Evolutionary conservation across 2,797 vertebrate genomes (phyloP).

Genomic region (Tapera naevia): DNA sequence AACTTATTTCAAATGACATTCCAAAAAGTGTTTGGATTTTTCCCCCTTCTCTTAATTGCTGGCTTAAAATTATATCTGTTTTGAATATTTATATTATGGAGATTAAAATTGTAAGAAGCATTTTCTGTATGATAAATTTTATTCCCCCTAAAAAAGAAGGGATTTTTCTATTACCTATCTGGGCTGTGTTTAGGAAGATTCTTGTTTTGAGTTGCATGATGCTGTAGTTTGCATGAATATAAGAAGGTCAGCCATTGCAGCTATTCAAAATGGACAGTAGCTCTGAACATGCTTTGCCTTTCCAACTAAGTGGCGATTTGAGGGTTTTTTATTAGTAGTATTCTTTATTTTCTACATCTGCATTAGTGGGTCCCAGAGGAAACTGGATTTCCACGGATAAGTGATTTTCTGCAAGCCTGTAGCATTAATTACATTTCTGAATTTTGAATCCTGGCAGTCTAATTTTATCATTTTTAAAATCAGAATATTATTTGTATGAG

Average conservation of each 20-base stretch:
- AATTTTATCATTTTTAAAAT: neutral
- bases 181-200: neutral
- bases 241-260: neutral
- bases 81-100: neutral
- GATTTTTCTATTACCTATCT: neutral
- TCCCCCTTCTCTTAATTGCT: neutral
- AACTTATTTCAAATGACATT: conserved; percentile 5
- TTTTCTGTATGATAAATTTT: neutral
- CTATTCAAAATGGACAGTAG: neutral
- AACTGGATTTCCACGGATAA: neutral
- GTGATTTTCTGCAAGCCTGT: neutral
- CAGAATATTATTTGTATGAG: neutral
- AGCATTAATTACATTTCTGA: neutral
- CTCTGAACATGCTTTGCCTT: neutral
- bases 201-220: neutral
- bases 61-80: neutral
- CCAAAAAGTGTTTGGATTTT: neutral
- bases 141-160: neutral
- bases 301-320: neutral
- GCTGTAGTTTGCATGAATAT: neutral
- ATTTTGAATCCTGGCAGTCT: neutral
- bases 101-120: neutral
- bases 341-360: neutral
- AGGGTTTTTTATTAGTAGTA: neutral
- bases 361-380: neutral